Percentiles rank a stretch among this genome's conserved stretches.
Evolutionary conservation across 2,888 invertebrate species (phyloP).

Genomic region (Trilocha varians): DNA sequence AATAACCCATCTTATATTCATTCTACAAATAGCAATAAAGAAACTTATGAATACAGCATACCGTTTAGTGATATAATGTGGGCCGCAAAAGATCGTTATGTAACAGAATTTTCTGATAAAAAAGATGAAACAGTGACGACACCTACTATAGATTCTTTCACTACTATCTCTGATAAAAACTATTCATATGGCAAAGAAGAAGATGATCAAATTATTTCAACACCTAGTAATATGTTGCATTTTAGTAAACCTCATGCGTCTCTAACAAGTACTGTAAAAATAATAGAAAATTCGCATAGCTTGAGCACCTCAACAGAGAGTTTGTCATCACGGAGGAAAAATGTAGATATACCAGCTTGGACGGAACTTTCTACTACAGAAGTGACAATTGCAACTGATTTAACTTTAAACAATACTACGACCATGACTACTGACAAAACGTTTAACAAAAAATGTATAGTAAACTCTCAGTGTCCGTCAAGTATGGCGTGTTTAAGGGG

Average conservation of each 20-base stretch:
- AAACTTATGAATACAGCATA: no score
- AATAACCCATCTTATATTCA: no score
- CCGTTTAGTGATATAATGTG: no score
- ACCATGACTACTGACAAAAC: constrained; percentile 28
- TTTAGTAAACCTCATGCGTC: not conserved
- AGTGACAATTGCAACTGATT: constrained; percentile 37
- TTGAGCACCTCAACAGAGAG: constrained; percentile 52
- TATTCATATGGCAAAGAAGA: no score
- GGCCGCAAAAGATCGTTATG: no score
- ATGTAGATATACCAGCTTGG: constrained; percentile 62
- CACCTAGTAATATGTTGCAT: no score
- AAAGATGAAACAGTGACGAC: no score
- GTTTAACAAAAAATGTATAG: constrained; percentile 66
- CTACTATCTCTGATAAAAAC: constrained; percentile 6
- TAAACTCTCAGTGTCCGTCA: constrained; percentile 76
- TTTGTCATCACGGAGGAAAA: constrained; percentile 55
- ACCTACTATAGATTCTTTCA: constrained; percentile 4
- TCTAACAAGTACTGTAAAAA: constrained; percentile 1
- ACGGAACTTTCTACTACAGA: constrained; percentile 53
- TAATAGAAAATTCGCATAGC: constrained; percentile 20
- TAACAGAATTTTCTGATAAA: no score
- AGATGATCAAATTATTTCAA: no score
- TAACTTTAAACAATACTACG: constrained; percentile 49
- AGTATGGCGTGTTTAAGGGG: constrained; percentile 76
- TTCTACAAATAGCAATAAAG: no score